These are phyloP conservation scores for Scaptomyza polygonia DNA, from an alignment of 2,888 invertebrate species.

Conservation along the genomic window DNA sequence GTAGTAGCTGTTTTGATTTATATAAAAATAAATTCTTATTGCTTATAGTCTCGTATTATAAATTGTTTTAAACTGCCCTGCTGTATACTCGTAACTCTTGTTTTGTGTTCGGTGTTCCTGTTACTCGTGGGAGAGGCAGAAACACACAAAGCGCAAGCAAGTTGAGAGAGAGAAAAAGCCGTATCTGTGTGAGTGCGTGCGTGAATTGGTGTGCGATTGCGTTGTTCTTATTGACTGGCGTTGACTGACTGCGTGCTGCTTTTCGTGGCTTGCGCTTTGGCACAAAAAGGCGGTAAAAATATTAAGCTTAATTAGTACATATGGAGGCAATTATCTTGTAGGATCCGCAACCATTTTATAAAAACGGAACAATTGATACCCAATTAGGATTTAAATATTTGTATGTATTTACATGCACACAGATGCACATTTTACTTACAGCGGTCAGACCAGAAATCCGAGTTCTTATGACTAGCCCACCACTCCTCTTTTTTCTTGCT, in stretches of 20 bases:
- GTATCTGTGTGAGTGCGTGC: constrained; percentile 29
- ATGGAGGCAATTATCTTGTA: constrained; percentile 32
- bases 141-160: constrained; percentile 32
- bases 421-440: constrained; percentile 54
- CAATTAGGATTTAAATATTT: constrained; percentile 29
- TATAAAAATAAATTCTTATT: neutral
- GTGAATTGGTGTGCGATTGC: constrained; percentile 60
- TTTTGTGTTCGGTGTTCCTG: constrained; percentile 58
- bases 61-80: constrained; percentile 22
- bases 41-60: too few species aligned
- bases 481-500: constrained; percentile 68
- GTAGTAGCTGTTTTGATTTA: neutral
- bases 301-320: constrained; percentile 36
- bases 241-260: constrained; percentile 45
- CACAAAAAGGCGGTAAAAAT: constrained; percentile 76
- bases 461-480: constrained; percentile 63
- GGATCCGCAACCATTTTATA: constrained; percentile 11
- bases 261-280: constrained; percentile 54
- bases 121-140: constrained; percentile 52
- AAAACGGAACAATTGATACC: constrained; percentile 6
- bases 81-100: constrained; percentile 47
- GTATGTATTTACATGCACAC: constrained; percentile 1
- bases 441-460: constrained; percentile 61
- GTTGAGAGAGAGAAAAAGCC: constrained; percentile 19
- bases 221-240: constrained; percentile 71